These are phyloP conservation scores for Bactericera cockerelli DNA, from an alignment of 1,140 invertebrate genomes.

Conservation along the genomic window DNA sequence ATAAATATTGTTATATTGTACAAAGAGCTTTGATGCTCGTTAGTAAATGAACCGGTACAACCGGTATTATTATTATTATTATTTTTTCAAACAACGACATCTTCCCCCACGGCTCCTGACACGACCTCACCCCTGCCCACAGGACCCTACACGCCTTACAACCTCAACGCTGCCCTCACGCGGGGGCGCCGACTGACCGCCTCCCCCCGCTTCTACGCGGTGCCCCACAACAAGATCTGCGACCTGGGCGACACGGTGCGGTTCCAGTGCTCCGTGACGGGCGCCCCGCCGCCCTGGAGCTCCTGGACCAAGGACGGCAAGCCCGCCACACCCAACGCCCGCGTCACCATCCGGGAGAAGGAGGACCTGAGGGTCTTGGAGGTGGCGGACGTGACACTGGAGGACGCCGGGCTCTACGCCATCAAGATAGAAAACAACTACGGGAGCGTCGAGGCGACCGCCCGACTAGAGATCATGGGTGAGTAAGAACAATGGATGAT, in stretches of 20 bases:
- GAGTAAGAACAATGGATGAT: constrained; percentile 28
- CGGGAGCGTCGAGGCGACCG: constrained; percentile 61
- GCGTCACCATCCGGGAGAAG: constrained; percentile 52
- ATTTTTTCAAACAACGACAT: no score
- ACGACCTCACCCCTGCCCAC: no score
- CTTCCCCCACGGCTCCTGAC: no score
- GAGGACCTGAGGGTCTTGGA: constrained; percentile 60
- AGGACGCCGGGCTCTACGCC: constrained; percentile 66
- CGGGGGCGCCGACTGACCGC: constrained; percentile 22
- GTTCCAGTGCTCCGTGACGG: constrained; percentile 62
- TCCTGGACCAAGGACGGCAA: constrained; percentile 65
- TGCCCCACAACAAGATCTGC: constrained; percentile 67
- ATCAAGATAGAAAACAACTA: constrained; percentile 66
- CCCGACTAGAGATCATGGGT: constrained; percentile 61
- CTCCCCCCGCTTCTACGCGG: constrained; percentile 70
- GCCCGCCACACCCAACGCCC: constrained; percentile 41
- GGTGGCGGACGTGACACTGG: constrained; percentile 54
- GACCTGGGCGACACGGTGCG: constrained; percentile 65
- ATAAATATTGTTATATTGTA: no score
- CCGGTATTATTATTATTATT: no score
- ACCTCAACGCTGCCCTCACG: neutral
- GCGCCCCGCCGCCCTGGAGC: constrained; percentile 57
- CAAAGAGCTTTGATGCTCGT: no score
- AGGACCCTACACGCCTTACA: constrained; percentile 7
- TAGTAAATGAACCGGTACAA: no score